A percentile compares a stretch with the other conserved stretches of the same genome.
phyloP scores from a whole-genome alignment of 2,797 vertebrate species.

The Hoplostethus atlanticus region DNA sequence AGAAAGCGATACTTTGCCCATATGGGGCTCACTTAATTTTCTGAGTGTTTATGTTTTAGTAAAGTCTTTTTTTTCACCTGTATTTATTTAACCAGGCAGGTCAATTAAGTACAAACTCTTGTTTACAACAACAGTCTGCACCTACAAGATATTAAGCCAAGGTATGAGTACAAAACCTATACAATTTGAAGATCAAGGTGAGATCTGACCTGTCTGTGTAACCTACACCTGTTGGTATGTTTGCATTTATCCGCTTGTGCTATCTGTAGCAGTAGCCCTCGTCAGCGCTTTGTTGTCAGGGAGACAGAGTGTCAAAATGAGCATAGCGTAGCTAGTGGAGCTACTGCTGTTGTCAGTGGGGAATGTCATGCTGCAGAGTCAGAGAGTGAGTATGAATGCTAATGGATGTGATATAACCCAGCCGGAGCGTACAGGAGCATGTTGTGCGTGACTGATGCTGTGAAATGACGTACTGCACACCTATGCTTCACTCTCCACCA shows the following conservation, averaged over 20 bases:
- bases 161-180: conserved; percentile 4
- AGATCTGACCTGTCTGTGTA: neutral
- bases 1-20: neutral
- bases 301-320: conserved; percentile 22
- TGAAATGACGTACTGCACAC: neutral
- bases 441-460: conserved; percentile 5
- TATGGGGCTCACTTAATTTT: neutral
- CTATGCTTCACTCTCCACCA: neutral
- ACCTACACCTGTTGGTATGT: conserved; percentile 16
- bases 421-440: conserved; percentile 29
- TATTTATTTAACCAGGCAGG: neutral
- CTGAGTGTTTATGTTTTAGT: no score
- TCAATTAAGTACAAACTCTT: neutral
- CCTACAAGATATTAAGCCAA: neutral
- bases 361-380: conserved; percentile 62
- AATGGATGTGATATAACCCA: conserved; percentile 49
- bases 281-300: conserved; percentile 22
- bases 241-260: neutral
- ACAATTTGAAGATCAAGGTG: conserved; percentile 12
- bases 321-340: conserved; percentile 26
- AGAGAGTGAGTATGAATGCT: conserved; percentile 67
- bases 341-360: conserved; percentile 38
- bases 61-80: neutral
- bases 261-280: conserved; percentile 23
- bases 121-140: neutral